phyloP scores from a whole-genome alignment of 2,888 invertebrate species.

The Clostera curtula region DNA sequence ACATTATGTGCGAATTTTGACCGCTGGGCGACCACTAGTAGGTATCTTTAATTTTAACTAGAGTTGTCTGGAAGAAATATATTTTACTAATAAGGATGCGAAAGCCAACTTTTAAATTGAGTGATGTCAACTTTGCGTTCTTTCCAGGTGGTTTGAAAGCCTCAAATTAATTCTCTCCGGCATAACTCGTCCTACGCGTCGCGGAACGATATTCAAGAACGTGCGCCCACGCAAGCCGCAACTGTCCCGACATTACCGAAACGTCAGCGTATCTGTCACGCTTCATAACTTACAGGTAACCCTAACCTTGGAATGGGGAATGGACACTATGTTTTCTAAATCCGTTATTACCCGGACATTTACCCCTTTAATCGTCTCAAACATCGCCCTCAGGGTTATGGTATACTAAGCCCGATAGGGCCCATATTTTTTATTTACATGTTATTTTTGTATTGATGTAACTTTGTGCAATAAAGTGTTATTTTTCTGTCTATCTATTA shows the following conservation, averaged over 20 bases:
- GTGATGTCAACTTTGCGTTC: background rate
- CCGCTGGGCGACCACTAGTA: no score
- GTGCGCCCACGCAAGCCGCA: constrained; percentile 90
- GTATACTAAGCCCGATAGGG: no score
- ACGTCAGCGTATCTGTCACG: constrained; percentile 88
- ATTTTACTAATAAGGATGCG: background rate
- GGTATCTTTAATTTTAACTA: no score
- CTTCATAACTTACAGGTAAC: constrained; percentile 85
- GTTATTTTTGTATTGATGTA: no score
- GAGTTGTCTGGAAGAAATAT: no score
- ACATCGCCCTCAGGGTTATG: no score
- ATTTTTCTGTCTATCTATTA: no score
- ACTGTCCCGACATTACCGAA: constrained; percentile 93
- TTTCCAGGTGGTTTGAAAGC: constrained; percentile 91
- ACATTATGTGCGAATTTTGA: no score
- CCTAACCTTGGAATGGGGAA: background rate
- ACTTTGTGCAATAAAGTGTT: no score
- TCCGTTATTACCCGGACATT: no score
- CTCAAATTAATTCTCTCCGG: constrained; percentile 93
- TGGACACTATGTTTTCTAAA: no score
- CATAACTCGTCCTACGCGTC: constrained; percentile 94
- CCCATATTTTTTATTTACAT: no score
- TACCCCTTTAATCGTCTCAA: background rate
- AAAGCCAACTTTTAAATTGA: background rate
- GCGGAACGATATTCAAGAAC: constrained; percentile 92